Evolutionary conservation across 2,888 invertebrate species (phyloP), one percentile per base, ranked within the genome.

Genomic region (Sussaba pulchella): DNA sequence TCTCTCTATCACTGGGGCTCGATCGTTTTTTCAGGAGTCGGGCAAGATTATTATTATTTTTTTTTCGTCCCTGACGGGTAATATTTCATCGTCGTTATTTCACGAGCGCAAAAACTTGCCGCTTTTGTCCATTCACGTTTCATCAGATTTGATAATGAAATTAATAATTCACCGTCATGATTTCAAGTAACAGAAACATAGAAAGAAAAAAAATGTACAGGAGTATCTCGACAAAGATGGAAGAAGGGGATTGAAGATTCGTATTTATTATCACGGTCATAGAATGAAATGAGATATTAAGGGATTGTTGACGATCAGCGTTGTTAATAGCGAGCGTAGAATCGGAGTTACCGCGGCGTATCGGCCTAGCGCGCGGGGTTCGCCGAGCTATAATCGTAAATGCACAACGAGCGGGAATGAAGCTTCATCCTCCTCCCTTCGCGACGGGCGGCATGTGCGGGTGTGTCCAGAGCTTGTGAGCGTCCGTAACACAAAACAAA

Each of bases 311-410:
- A 61, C 43, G 61, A 63, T 67, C 52, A 45, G 52, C 50, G 72
- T 67, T 73, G 71, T 67, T 67, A 61, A 73, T 73, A 69, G 61
- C 59, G 19, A 74, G 36, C 52, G 59, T 77, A 67, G 71, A 64
- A 80, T 80, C 43, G 69, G 47, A 57, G 71, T 69, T 69, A 50
- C 66, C 24, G 41, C 14, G 10, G 41, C n/a, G 45, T 47, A 75
- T 66, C 63, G 36, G 43, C 75, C 52, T 61, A 67, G 43, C 43
- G 8, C 64, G 63, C 19, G 63, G 43, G 47, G n/a, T 41, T 8
- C 64, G 66, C 69, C 71, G 59, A 71, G 83, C 84, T 67, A 86
- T 85, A 86, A 86, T 85, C 87, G 85, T 87, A 85, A 87, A 87
- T 83, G 84, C 74, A 70, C 83, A 82, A 83, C 84, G 83, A 81